Evolutionary conservation across 2,888 invertebrate genomes (phyloP).

Genomic region (Hydriomena furcata): DNA sequence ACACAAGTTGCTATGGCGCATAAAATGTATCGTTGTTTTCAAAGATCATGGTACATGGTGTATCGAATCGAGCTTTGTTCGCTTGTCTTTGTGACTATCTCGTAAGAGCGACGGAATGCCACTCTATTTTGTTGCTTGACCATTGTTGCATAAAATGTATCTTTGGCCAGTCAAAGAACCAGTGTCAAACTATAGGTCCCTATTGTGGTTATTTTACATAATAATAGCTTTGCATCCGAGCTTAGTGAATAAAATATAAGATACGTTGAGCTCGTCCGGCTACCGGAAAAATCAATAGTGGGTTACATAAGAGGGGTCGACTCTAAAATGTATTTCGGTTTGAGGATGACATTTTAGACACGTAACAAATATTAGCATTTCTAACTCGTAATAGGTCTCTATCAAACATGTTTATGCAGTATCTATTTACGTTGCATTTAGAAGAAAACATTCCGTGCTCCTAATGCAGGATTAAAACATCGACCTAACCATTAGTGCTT

Average conservation of each 20-base stretch:
- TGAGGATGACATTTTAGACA: neutral
- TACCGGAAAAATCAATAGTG: conserved; percentile 22
- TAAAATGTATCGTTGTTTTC: too few species aligned
- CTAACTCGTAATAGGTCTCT: too few species aligned
- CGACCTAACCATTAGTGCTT: conserved; percentile 6
- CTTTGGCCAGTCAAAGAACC: conserved; percentile 1
- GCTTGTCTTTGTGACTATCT: conserved; percentile 18
- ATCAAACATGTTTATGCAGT: too few species aligned
- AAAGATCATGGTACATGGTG: conserved; percentile 17
- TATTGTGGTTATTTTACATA: conserved; percentile 1
- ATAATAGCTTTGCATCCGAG: conserved; percentile 11
- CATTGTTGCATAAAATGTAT: conserved; percentile 25
- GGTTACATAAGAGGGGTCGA: neutral
- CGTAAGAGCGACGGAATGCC: conserved; percentile 20
- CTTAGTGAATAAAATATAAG: conserved; percentile 24
- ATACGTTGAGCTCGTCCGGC: conserved; percentile 6
- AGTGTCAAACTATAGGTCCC: neutral
- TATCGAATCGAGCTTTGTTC: conserved; percentile 31
- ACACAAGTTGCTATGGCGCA: too few species aligned
- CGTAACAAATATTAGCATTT: too few species aligned
- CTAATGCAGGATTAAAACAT: neutral
- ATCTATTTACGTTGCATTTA: too few species aligned
- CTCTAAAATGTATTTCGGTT: conserved; percentile 1
- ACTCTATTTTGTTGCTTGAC: conserved; percentile 12
- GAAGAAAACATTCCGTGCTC: too few species aligned